Evolutionary conservation across 2,797 vertebrate species (phyloP).

Genomic region (Chromobotia macracanthus): DNA sequence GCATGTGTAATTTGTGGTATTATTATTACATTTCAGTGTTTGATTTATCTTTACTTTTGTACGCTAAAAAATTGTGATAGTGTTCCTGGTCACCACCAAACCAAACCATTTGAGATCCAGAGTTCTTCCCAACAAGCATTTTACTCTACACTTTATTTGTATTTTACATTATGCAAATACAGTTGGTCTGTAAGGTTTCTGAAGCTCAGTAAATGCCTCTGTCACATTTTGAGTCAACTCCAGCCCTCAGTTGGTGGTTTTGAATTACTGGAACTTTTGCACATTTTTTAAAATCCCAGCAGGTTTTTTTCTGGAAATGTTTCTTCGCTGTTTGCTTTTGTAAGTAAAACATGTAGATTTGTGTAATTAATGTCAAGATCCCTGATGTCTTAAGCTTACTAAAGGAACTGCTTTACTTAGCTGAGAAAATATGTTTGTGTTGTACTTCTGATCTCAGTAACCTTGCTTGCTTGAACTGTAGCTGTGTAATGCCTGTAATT

Average conservation of each 20-base stretch:
- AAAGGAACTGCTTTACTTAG: conserved; percentile 34
- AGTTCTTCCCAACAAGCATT: too few relatives aligned
- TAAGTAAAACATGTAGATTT: conserved; percentile 31
- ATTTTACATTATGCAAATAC: background rate
- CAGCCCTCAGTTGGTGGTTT: background rate
- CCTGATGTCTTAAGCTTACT: conserved; percentile 46
- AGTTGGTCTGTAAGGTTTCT: background rate
- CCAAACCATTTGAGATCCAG: background rate
- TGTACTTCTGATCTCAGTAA: conserved; percentile 18
- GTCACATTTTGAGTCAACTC: conserved; percentile 7
- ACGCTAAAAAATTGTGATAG: too few relatives aligned
- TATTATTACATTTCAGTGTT: too few relatives aligned
- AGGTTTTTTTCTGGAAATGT: conserved; percentile 2
- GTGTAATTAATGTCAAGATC: conserved; percentile 32
- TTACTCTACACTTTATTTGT: background rate
- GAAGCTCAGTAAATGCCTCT: background rate
- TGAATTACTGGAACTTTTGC: background rate
- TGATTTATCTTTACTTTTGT: too few relatives aligned
- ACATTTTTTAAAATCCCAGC: background rate
- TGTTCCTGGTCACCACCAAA: too few relatives aligned
- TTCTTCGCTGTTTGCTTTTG: conserved; percentile 24
- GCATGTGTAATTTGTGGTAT: too few relatives aligned
- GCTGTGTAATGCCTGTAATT: conserved; percentile 7
- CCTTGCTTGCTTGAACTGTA: conserved; percentile 3
- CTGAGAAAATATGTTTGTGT: conserved; percentile 20